Evolutionary conservation across 1,140 invertebrate genomes (phyloP).

Genomic region (Drosophila pectinifera): DNA sequence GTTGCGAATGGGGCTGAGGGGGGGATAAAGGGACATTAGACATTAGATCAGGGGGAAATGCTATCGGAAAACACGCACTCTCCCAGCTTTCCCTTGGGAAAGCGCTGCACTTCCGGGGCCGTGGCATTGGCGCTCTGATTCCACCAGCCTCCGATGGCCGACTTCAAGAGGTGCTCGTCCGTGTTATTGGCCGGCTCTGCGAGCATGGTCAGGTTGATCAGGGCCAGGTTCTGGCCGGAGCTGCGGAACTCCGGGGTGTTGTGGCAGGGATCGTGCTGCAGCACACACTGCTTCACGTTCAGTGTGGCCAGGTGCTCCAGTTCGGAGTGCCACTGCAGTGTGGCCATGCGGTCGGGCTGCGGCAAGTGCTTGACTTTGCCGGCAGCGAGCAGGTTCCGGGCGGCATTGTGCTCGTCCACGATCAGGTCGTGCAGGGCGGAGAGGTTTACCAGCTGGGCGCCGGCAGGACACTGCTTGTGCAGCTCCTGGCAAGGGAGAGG

Average conservation of each 20-base stretch:
- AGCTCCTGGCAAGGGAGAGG: conserved; percentile 19
- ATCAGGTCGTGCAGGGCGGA: conserved; percentile 37
- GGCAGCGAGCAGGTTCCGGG: conserved; percentile 51
- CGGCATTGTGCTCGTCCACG: conserved; percentile 47
- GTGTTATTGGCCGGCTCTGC: not conserved
- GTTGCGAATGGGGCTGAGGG: conserved; percentile 48
- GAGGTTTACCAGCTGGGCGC: conserved; percentile 44
- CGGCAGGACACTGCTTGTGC: conserved; percentile 22
- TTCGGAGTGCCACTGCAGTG: conserved; percentile 55
- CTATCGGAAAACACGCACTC: conserved; percentile 39
- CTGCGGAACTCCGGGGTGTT: conserved; percentile 52
- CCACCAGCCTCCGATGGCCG: conserved; percentile 58
- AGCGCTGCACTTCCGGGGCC: conserved; percentile 16
- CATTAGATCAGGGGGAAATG: not conserved
- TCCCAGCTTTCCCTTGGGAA: conserved; percentile 53
- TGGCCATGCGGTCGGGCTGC: conserved; percentile 61
- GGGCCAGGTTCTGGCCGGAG: conserved; percentile 59
- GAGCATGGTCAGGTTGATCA: conserved; percentile 21
- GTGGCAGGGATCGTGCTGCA: conserved; percentile 55
- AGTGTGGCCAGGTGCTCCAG: conserved; percentile 50
- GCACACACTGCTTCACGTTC: conserved; percentile 57
- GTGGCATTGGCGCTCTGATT: conserved; percentile 47
- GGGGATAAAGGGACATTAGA: not conserved
- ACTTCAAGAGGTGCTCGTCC: conserved; percentile 38
- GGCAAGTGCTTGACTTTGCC: conserved; percentile 41